These are phyloP conservation scores for Corvus cornix DNA, from an alignment of 2,113 vertebrate species.

Conservation along the genomic window DNA sequence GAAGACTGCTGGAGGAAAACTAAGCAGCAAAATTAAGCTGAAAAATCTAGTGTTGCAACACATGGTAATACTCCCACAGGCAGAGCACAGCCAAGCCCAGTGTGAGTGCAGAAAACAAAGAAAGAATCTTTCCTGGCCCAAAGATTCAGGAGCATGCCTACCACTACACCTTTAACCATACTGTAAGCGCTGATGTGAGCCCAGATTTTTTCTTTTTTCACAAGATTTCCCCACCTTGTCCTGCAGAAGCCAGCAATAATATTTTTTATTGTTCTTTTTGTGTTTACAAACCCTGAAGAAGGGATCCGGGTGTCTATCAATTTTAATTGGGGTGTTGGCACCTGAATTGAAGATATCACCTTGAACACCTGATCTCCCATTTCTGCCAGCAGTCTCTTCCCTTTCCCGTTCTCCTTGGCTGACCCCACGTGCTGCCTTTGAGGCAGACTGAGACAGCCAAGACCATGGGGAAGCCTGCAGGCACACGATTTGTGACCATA, in stretches of 20 bases:
- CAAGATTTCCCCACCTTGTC: background rate
- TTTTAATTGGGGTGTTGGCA: background rate
- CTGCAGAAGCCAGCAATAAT: background rate
- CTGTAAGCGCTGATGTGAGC: background rate
- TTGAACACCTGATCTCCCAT: accelerated
- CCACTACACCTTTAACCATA: background rate
- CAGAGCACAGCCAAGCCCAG: background rate
- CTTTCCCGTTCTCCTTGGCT: background rate
- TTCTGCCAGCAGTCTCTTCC: background rate
- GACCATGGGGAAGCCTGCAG: accelerated
- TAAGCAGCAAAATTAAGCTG: background rate
- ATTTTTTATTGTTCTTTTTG: background rate
- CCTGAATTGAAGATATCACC: background rate
- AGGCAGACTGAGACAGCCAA: background rate
- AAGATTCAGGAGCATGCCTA: background rate
- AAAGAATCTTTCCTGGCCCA: background rate
- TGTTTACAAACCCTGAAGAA: background rate
- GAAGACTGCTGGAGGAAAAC: background rate
- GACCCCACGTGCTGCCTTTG: accelerated
- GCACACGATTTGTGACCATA: accelerated
- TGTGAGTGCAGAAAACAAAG: background rate
- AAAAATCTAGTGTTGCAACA: background rate
- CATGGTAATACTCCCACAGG: background rate
- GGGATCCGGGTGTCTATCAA: background rate
- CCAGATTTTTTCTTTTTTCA: background rate